Evolutionary conservation across 2,888 invertebrate genomes (phyloP).

Genomic region (Deilephila elpenor): DNA sequence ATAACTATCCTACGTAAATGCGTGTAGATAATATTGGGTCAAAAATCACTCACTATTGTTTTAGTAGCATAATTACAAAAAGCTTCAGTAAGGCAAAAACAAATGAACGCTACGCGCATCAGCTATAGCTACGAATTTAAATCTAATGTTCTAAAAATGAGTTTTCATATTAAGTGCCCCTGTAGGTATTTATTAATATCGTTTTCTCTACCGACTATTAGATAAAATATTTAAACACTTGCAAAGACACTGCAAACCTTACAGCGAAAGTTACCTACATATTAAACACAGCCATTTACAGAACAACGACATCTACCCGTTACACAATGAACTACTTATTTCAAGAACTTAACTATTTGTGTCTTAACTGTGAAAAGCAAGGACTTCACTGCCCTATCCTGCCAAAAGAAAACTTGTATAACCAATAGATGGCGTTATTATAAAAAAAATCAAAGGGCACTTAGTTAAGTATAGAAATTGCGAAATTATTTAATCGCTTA

Average conservation of each 20-base stretch:
- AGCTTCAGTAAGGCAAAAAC: too few relatives aligned
- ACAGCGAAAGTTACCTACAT: too few relatives aligned
- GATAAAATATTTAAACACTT: too few relatives aligned
- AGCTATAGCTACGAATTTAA: too few relatives aligned
- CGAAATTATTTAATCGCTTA: too few relatives aligned
- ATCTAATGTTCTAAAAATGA: too few relatives aligned
- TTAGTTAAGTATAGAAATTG: neutral
- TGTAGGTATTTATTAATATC: too few relatives aligned
- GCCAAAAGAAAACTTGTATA: neutral
- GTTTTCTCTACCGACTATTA: too few relatives aligned
- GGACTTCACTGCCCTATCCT: neutral
- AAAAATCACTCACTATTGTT: neutral
- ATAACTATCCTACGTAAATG: conserved; percentile 55
- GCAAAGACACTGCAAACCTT: too few relatives aligned
- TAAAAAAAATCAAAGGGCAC: neutral
- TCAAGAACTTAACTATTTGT: neutral
- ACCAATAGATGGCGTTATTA: conserved; percentile 2
- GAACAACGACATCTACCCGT: neutral
- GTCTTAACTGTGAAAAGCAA: neutral
- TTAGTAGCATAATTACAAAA: too few relatives aligned
- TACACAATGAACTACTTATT: neutral
- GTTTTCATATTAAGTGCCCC: too few relatives aligned
- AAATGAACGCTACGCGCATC: too few relatives aligned
- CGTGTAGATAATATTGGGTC: neutral
- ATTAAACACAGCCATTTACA: neutral